These are phyloP conservation scores for Trigoniulus corallinus DNA, from an alignment of 1,140 invertebrate genomes.

Conservation along the genomic window DNA sequence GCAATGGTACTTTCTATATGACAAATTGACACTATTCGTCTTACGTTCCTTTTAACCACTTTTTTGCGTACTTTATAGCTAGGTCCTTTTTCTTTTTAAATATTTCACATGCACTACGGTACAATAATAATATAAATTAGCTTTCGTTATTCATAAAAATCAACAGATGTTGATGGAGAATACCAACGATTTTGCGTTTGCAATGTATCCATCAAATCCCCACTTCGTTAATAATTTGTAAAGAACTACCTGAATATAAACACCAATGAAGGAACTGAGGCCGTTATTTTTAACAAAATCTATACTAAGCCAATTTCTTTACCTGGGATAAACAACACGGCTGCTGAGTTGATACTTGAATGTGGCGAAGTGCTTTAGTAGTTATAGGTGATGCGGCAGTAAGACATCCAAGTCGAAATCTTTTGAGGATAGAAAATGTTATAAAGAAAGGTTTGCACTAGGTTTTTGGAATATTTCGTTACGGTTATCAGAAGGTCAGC, in stretches of 20 bases:
- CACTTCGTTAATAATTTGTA: not conserved
- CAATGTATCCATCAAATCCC: not conserved
- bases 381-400: constrained; percentile 45
- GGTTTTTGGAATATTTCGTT: no score
- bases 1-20: no score
- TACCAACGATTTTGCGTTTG: not conserved
- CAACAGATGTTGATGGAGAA: no score
- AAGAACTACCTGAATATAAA: constrained; percentile 3
- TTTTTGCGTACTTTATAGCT: constrained; percentile 39
- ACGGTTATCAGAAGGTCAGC: no score
- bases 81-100: constrained; percentile 44
- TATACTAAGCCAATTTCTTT: constrained; percentile 14
- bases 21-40: no score
- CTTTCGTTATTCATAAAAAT: no score
- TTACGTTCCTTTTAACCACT: constrained; percentile 39
- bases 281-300: no score
- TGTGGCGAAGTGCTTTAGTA: constrained; percentile 44
- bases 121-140: no score
- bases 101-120: constrained; percentile 34
- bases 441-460: constrained; percentile 31
- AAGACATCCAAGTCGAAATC: constrained; percentile 48
- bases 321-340: constrained; percentile 55
- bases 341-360: constrained; percentile 53
- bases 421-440: no score
- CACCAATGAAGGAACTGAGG: not conserved